phyloP scores from a whole-genome alignment of 2,113 vertebrate species.

The Rana temporaria region DNA sequence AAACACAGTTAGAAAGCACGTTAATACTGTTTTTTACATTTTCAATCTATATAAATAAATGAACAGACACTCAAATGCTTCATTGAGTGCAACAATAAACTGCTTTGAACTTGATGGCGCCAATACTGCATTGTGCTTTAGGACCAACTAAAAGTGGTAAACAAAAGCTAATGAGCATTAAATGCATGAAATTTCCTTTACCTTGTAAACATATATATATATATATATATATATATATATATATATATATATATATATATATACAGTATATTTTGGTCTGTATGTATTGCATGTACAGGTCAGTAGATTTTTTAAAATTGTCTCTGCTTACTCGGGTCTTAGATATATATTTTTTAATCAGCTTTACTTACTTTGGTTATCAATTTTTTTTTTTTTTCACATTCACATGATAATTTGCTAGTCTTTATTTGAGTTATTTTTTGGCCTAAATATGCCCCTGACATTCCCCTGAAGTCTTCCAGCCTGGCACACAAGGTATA shows the following conservation, averaged over 20 bases:
- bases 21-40: not conserved
- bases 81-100: not conserved
- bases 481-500: too few species aligned
- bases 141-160: conserved; percentile 8
- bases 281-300: not conserved
- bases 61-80: not conserved
- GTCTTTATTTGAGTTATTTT: too few species aligned
- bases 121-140: conserved; percentile 9
- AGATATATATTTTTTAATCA: too few species aligned
- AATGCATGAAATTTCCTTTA: conserved; percentile 3
- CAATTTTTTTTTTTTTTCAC: too few species aligned
- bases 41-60: conserved; percentile 27
- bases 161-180: conserved; percentile 8
- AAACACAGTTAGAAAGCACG: conserved; percentile 33
- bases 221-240: too few species aligned
- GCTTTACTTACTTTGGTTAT: too few species aligned
- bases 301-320: too few species aligned
- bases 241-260: too few species aligned
- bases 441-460: too few species aligned
- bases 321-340: too few species aligned
- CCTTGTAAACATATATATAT: not conserved
- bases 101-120: conserved; percentile 38
- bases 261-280: not conserved
- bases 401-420: too few species aligned
- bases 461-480: too few species aligned